Evolutionary conservation across 2,113 vertebrate species (phyloP).

Genomic region (Calyptommatus sinebrachiatus): DNA sequence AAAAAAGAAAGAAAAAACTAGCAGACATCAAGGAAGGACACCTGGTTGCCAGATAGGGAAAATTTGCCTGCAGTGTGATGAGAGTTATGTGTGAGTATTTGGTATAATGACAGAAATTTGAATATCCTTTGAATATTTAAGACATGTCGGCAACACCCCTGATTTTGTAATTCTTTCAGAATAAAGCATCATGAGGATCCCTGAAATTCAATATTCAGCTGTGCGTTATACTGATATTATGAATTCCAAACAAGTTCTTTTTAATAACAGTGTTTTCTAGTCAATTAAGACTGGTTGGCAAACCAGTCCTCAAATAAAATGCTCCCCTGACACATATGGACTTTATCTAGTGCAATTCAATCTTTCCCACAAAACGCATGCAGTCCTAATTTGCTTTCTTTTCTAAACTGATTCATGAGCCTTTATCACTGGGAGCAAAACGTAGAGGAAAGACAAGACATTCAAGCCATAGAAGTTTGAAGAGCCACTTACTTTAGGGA

Average conservation of each 20-base stretch:
- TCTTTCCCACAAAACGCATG: neutral
- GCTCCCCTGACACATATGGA: neutral
- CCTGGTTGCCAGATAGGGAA: neutral
- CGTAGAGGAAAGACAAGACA: neutral
- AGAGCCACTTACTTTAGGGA: neutral
- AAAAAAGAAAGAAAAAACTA: too few relatives aligned
- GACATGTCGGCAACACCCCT: neutral
- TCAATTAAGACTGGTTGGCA: neutral
- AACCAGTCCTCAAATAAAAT: neutral
- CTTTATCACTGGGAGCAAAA: neutral
- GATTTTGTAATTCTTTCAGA: neutral
- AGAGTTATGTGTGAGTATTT: neutral
- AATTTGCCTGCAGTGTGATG: neutral
- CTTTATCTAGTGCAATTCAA: neutral
- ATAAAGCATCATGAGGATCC: neutral
- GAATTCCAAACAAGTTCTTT: neutral
- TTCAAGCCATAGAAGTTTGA: neutral
- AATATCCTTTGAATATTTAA: neutral
- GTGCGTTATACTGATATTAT: neutral
- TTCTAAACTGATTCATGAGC: neutral
- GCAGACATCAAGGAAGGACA: neutral
- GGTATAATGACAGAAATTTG: neutral
- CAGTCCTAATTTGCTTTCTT: neutral
- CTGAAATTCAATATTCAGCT: neutral
- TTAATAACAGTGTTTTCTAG: neutral